Percentiles rank a stretch among this genome's conserved stretches.
Conservation (phyloP, 2,888 invertebrate species). For the Craniophora ligustri region DNA sequence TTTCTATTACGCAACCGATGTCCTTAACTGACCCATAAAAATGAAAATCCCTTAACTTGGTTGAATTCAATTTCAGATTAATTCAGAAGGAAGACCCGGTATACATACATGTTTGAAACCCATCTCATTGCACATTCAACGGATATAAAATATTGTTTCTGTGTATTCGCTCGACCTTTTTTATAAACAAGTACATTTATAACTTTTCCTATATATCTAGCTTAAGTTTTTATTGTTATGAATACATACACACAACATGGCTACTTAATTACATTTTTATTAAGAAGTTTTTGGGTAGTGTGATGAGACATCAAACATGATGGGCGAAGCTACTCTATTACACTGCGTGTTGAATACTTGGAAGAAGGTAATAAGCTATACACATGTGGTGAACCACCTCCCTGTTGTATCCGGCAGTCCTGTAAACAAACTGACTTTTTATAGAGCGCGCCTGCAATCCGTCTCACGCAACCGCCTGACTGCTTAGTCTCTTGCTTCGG, state of each 20-base stretch:
- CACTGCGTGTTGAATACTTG: constrained; percentile 45
- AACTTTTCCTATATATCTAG: no score
- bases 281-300: constrained; percentile 1
- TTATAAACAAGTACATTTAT: neutral
- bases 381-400: constrained; percentile 75
- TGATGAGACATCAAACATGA: constrained; percentile 14
- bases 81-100: constrained; percentile 18
- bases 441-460: constrained; percentile 80
- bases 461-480: constrained; percentile 69
- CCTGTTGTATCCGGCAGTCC: constrained; percentile 77
- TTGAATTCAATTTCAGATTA: constrained; percentile 31
- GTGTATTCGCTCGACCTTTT: constrained; percentile 4
- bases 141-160: constrained; percentile 43
- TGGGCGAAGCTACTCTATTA: constrained; percentile 16
- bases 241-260: no score
- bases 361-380: constrained; percentile 68
- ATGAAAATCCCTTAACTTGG: no score
- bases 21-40: no score
- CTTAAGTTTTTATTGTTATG: no score
- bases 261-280: no score
- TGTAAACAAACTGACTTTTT: constrained; percentile 85
- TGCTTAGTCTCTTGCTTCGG: constrained; percentile 63
- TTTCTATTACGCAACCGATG: no score
- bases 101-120: constrained; percentile 26
- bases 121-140: constrained; percentile 47